These are phyloP conservation scores for Podarcis cretensis DNA, from an alignment of 2,113 vertebrate genomes.

Conservation along the genomic window DNA sequence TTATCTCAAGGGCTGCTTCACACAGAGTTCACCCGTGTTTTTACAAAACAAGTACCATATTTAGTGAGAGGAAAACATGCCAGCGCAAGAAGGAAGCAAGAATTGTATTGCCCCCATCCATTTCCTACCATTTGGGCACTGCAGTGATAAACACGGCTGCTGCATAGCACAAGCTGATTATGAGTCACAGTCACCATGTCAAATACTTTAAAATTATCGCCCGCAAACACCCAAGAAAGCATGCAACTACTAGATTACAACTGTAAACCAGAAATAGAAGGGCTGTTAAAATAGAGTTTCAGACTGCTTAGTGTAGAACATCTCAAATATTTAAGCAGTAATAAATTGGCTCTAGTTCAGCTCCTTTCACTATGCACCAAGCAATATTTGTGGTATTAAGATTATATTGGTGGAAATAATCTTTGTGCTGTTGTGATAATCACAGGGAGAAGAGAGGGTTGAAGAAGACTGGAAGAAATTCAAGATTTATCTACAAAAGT, in stretches of 20 bases:
- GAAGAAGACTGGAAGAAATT: too few relatives aligned
- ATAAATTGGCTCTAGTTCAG: neutral
- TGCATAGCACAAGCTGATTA: accelerated
- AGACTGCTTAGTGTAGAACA: neutral
- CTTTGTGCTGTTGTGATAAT: neutral
- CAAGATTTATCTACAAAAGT: too few relatives aligned
- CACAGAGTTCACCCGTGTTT: neutral
- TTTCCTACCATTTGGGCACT: neutral
- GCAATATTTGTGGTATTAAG: neutral
- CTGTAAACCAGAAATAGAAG: neutral
- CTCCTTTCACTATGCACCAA: neutral
- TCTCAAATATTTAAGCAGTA: neutral
- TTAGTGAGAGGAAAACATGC: neutral
- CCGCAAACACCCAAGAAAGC: neutral
- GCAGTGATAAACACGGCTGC: neutral
- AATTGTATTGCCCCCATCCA: neutral
- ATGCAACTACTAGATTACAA: neutral
- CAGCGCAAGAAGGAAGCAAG: neutral
- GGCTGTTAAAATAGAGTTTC: neutral
- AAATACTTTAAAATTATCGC: constrained; percentile 20
- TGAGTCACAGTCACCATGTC: neutral
- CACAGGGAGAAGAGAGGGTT: too few relatives aligned
- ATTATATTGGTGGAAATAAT: neutral
- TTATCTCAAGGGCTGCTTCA: neutral
- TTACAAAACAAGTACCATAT: constrained; percentile 12